These are phyloP conservation scores for Gandaritis pyraliata DNA, from an alignment of 2,888 invertebrate species.

Conservation along the genomic window DNA sequence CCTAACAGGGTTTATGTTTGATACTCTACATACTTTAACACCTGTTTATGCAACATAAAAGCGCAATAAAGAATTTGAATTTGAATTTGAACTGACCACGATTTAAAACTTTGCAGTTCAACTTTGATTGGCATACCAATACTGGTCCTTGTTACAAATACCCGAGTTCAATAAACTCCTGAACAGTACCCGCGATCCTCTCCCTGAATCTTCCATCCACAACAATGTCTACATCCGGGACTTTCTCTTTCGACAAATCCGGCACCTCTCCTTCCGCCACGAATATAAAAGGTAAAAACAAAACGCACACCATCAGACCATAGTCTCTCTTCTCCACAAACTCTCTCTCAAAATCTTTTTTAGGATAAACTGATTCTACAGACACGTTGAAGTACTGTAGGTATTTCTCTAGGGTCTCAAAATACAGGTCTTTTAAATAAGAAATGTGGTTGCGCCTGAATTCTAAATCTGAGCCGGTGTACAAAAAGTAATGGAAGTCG, in stretches of 20 bases:
- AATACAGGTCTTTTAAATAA: conserved; percentile 46
- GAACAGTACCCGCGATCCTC: conserved; percentile 47
- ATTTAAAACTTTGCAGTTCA: too few relatives aligned
- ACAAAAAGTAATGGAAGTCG: conserved; percentile 40
- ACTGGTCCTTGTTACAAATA: too few relatives aligned
- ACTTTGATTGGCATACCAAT: too few relatives aligned
- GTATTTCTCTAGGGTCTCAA: conserved; percentile 23
- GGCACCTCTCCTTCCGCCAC: conserved; percentile 45
- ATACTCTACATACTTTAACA: too few relatives aligned
- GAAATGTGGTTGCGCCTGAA: conserved; percentile 50
- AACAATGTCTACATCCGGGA: conserved; percentile 40
- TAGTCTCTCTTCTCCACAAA: conserved; percentile 50
- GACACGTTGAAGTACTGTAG: conserved; percentile 51
- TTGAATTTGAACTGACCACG: too few relatives aligned
- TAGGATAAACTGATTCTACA: conserved; percentile 48
- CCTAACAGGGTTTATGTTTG: too few relatives aligned
- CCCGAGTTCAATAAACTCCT: conserved; percentile 54
- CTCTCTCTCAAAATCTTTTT: conserved; percentile 49
- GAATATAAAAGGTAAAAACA: conserved; percentile 49
- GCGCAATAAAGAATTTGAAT: too few relatives aligned
- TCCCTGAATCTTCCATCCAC: conserved; percentile 45
- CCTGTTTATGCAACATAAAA: too few relatives aligned
- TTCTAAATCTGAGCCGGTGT: conserved; percentile 23
- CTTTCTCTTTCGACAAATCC: conserved; percentile 45
- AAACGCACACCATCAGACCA: conserved; percentile 46